phyloP scores from a whole-genome alignment of 2,888 invertebrate species.

The Fabriciana adippe region DNA sequence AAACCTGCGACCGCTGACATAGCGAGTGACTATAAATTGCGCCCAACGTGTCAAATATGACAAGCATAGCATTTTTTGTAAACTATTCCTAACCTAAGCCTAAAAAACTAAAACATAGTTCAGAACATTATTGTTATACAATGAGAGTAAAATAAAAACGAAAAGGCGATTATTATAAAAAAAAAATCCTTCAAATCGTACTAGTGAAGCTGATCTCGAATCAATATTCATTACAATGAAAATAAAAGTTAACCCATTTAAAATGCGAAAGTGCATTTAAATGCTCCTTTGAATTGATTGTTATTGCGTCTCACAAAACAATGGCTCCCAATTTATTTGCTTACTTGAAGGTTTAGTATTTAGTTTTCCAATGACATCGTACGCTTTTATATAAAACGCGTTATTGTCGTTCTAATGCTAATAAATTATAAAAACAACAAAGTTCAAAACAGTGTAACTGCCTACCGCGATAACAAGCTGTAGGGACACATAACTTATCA shows the following conservation, averaged over 20 bases:
- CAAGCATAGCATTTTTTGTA: too few relatives aligned
- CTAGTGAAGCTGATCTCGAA: not conserved
- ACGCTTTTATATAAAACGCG: not conserved
- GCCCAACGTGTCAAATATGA: too few relatives aligned
- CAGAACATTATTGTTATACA: too few relatives aligned
- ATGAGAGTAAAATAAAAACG: not conserved
- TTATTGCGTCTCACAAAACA: not conserved
- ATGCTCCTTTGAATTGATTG: not conserved
- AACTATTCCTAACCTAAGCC: too few relatives aligned
- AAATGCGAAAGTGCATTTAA: constrained; percentile 8
- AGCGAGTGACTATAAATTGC: too few relatives aligned
- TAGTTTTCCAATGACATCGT: not conserved
- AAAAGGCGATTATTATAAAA: not conserved
- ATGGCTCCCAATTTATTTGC: constrained; percentile 1
- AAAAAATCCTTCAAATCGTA: not conserved
- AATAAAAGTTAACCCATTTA: constrained; percentile 1
- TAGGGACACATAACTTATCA: too few relatives aligned
- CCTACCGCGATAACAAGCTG: too few relatives aligned
- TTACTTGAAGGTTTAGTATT: constrained; percentile 1
- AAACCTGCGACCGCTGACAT: too few relatives aligned
- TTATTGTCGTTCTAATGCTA: too few relatives aligned
- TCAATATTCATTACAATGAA: not conserved
- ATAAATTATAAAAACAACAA: too few relatives aligned
- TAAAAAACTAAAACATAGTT: too few relatives aligned
- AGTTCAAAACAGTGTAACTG: too few relatives aligned